Conservation (phyloP, 2,113 vertebrate genomes). For the Heterochromis multidens region DNA sequence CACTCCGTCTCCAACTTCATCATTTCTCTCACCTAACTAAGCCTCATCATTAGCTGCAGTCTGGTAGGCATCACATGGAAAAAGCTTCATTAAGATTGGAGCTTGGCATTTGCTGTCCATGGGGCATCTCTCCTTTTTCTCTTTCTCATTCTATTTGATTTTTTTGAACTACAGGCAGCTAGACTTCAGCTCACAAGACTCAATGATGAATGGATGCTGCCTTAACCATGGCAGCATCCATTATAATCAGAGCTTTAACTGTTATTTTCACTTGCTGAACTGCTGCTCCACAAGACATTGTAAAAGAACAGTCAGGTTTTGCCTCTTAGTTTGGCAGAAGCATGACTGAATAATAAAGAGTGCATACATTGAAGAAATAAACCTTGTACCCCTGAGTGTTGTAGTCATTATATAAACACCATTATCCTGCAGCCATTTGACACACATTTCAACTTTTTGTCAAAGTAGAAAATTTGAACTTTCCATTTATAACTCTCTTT, state of each 20-base stretch:
- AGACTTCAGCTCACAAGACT: background rate
- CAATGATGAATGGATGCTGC: constrained; percentile 17
- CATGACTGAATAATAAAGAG: background rate
- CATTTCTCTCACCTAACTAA: constrained; percentile 28
- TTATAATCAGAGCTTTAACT: background rate
- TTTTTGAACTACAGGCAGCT: background rate
- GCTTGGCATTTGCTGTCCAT: constrained; percentile 37
- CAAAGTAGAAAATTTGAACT: background rate
- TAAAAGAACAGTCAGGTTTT: background rate
- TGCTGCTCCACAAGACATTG: background rate
- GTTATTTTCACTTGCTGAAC: background rate
- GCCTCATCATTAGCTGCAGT: constrained; percentile 50
- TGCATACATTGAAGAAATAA: background rate
- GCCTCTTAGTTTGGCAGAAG: background rate
- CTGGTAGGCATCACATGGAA: constrained; percentile 41
- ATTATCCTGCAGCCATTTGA: background rate
- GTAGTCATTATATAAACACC: background rate
- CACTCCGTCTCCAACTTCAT: background rate
- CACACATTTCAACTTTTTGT: background rate
- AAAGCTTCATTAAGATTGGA: constrained; percentile 35
- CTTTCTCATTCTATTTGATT: constrained; percentile 2
- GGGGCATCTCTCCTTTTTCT: background rate
- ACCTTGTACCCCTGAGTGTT: background rate
- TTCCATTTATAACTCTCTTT: background rate
- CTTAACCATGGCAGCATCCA: constrained; percentile 8